phyloP scores from a whole-genome alignment of 2,113 vertebrate genomes.

The Cricetomys ansorgei region DNA sequence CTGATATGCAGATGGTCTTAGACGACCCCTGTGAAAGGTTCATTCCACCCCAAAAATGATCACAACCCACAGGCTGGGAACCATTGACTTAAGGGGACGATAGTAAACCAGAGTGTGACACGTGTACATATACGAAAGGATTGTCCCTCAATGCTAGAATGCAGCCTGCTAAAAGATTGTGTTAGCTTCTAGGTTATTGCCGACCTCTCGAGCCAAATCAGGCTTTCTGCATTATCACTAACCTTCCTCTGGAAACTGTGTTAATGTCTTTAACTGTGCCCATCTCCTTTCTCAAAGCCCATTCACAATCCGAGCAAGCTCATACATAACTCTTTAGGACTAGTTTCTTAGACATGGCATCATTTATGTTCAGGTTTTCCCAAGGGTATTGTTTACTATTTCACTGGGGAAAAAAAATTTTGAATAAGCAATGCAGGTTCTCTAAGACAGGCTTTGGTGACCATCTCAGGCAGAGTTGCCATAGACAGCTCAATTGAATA shows the following conservation, averaged over 20 bases:
- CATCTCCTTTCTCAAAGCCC: neutral
- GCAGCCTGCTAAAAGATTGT: neutral
- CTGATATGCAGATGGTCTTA: too few relatives aligned
- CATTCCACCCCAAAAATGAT: too few relatives aligned
- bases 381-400: neutral
- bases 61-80: too few relatives aligned
- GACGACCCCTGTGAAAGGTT: too few relatives aligned
- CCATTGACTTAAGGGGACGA: neutral
- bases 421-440: neutral
- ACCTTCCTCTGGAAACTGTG: neutral
- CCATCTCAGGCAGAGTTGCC: neutral
- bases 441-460: neutral
- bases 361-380: conserved; percentile 15
- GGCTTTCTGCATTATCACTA: conserved; percentile 15
- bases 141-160: neutral
- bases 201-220: conserved; percentile 27
- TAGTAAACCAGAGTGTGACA: neutral
- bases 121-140: fast-evolving
- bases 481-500: neutral
- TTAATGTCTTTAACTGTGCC: conserved; percentile 1
- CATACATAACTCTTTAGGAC: neutral
- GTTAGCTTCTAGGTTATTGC: conserved; percentile 4
- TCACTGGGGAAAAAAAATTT: neutral
- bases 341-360: neutral
- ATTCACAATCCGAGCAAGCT: neutral